These are phyloP conservation scores for Sphecodes monilicornis DNA, from an alignment of 2,888 invertebrate genomes.

Conservation along the genomic window DNA sequence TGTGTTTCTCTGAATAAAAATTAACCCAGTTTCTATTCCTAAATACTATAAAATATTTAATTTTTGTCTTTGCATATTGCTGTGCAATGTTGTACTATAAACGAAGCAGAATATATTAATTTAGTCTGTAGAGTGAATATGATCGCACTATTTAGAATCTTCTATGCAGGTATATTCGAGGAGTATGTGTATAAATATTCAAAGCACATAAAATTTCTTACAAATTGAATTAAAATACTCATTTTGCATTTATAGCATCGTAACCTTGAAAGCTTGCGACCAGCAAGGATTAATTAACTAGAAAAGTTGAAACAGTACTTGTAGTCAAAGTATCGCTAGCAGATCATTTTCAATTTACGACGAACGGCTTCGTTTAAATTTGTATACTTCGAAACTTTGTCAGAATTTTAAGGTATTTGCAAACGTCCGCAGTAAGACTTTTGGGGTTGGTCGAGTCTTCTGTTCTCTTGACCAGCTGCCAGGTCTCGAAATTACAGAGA, in stretches of 20 bases:
- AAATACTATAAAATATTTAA: not conserved
- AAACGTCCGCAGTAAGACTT: not conserved
- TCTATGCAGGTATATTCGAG: too few relatives aligned
- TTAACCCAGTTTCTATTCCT: not conserved
- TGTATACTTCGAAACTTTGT: not conserved
- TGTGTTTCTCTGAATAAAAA: not conserved
- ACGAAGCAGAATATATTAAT: too few relatives aligned
- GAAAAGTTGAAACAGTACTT: not conserved
- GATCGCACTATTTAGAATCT: too few relatives aligned
- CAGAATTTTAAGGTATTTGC: not conserved
- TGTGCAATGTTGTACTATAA: too few relatives aligned
- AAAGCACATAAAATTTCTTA: too few relatives aligned
- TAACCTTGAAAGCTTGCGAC: too few relatives aligned
- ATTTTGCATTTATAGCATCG: too few relatives aligned
- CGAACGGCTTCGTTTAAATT: not conserved
- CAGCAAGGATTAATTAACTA: not conserved
- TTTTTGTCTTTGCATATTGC: too few relatives aligned
- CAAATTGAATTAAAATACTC: too few relatives aligned
- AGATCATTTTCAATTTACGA: not conserved
- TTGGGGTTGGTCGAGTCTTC: not conserved
- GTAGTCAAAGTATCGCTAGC: not conserved
- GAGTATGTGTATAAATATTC: too few relatives aligned
- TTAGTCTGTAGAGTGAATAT: too few relatives aligned
- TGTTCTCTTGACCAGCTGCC: constrained; percentile 4
- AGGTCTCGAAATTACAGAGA: not conserved